A percentile compares a stretch with the other conserved stretches of the same genome.
Evolutionary conservation across 2,888 invertebrate genomes (phyloP).

Genomic region (Epistrophe eligans): DNA sequence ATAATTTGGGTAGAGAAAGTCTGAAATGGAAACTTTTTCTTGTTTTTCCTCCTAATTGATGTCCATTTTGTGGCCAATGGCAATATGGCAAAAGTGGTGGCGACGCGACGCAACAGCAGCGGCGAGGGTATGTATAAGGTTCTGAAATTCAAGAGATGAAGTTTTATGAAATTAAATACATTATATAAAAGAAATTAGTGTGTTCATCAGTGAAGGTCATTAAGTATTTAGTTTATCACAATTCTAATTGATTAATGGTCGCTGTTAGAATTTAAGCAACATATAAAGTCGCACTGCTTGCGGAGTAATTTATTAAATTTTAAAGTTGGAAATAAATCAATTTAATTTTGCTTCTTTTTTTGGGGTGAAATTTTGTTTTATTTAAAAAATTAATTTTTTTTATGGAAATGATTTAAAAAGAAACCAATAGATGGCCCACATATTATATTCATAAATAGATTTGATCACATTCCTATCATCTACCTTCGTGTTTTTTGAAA

Average conservation of each 20-base stretch:
- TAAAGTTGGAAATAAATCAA: background rate
- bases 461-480: too few species aligned
- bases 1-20: conserved; percentile 59
- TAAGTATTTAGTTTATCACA: conserved; percentile 5
- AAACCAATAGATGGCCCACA: too few species aligned
- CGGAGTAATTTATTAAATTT: background rate
- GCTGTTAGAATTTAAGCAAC: background rate
- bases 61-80: conserved; percentile 6
- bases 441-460: too few species aligned
- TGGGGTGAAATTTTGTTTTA: background rate
- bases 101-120: background rate
- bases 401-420: too few species aligned
- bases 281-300: background rate
- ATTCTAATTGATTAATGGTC: conserved; percentile 5
- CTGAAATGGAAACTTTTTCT: conserved; percentile 29
- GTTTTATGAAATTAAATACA: background rate
- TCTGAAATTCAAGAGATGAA: background rate
- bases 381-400: background rate
- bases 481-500: too few species aligned
- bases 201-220: background rate
- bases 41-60: background rate
- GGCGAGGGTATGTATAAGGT: background rate
- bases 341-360: background rate
- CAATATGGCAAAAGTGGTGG: background rate
- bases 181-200: background rate